These are phyloP conservation scores for Disparrhopalites patrizii DNA, from an alignment of 2,888 invertebrate genomes.

Conservation along the genomic window DNA sequence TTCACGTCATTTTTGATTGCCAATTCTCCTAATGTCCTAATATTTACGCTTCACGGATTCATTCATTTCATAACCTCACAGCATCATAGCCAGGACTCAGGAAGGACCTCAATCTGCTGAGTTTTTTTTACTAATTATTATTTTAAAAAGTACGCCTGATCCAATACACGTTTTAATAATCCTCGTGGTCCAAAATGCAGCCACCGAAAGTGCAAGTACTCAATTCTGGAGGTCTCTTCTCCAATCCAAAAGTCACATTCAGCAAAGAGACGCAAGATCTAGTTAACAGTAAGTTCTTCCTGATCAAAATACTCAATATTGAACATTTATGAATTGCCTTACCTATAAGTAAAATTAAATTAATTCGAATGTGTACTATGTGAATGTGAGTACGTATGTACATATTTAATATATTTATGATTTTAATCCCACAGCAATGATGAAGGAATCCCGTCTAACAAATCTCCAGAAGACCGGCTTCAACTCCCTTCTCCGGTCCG, in stretches of 20 bases:
- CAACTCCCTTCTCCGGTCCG: conserved; percentile 36
- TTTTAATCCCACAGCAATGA: conserved; percentile 26
- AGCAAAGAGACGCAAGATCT: conserved; percentile 39
- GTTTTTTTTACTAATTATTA: no score
- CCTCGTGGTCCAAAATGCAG: conserved; percentile 11
- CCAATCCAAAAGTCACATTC: conserved; percentile 27
- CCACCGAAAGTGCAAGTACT: background rate
- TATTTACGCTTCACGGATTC: no score
- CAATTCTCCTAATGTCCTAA: no score
- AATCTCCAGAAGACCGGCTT: conserved; percentile 39
- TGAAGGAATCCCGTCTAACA: conserved; percentile 42
- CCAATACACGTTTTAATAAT: no score
- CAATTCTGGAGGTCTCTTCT: conserved; percentile 8
- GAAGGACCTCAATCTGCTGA: no score
- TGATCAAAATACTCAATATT: background rate
- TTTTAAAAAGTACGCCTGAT: no score
- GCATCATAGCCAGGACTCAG: no score
- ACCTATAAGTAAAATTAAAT: background rate
- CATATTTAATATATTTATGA: no score
- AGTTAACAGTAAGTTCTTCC: conserved; percentile 33
- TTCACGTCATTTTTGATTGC: no score
- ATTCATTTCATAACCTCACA: no score
- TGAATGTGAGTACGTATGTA: no score
- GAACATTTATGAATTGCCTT: background rate
- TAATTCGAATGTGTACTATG: no score